Percentiles rank a stretch among this genome's conserved stretches.
These are phyloP conservation scores for Steinernema khuongi DNA, from an alignment of 1,140 invertebrate species.

Conservation along the genomic window DNA sequence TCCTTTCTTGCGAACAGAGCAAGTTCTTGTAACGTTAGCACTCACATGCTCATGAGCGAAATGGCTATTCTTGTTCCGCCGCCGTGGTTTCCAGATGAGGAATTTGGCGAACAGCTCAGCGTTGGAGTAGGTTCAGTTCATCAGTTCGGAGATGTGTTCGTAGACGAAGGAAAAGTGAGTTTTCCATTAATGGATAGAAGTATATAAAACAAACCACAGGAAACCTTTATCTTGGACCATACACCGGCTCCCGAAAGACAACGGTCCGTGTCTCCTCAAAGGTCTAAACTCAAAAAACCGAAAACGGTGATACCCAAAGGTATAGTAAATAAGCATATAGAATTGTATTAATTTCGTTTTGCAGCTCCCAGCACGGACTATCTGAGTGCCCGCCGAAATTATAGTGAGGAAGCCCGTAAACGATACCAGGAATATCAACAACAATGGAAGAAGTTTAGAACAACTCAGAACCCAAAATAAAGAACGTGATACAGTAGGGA, in stretches of 20 bases:
- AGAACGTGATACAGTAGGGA: not conserved
- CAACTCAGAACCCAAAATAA: conserved; percentile 16
- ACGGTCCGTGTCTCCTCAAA: not conserved
- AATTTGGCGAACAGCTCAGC: not conserved
- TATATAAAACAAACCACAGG: not conserved
- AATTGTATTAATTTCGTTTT: not conserved
- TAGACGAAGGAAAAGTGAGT: not conserved
- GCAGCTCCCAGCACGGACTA: not conserved
- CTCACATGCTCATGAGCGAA: not conserved
- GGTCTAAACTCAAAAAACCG: not conserved
- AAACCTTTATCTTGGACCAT: not conserved
- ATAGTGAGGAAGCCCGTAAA: conserved; percentile 31
- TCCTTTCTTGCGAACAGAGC: not conserved
- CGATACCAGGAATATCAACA: conserved; percentile 34
- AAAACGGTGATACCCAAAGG: not conserved
- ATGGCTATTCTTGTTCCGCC: not conserved
- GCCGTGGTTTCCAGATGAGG: not conserved
- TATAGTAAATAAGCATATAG: not conserved
- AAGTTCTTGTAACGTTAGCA: not conserved
- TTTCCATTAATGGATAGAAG: not conserved
- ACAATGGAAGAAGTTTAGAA: conserved; percentile 31
- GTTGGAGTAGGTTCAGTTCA: not conserved
- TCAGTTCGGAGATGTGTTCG: not conserved
- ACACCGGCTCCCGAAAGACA: not conserved
- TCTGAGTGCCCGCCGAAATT: not conserved